Base-by-base conservation (phyloP, 1,140 invertebrate genomes). In the Psix sp. region DNA sequence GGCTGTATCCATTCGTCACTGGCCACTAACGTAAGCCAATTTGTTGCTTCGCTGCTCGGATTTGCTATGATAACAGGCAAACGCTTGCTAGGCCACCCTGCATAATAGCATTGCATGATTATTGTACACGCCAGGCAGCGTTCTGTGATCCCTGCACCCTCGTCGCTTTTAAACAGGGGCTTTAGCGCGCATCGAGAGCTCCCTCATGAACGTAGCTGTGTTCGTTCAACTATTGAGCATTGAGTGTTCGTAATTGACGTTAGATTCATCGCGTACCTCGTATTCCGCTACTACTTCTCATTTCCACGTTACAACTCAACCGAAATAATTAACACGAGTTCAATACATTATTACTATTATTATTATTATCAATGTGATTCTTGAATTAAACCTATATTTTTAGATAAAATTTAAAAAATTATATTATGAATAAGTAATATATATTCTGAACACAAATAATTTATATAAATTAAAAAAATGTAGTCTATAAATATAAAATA, bases 31-130 rank as follows among this genome's bases (percentile, higher is more conserved):
- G 75, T 82, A 80, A 80, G 79, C 80, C 80, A 82, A 80, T 82
- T 82, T 82, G 80, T 81, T 81, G 80, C 79, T 79, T 72, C 74
- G 77, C 77, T 81, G 78, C 77, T 63, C 65, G 77, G 77, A 81
- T 81, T 79, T 77, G 59, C 57, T 33, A 74, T 75, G 78, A 80
- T 82, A 79, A 74, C 66, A 73, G 56, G 65, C 76, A 29, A 63
- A 52, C 40, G 38, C 42, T 74, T 56, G 45, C 52, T 67, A 71
- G 78, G 65, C 73, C 68, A 74, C 51, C 57, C 68, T 66, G 77
- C 76, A 79, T 82, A 82, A 82, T 80, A 73, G 77, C 71, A 60
- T 54, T 65, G 63, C 66, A 67, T 74, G 78, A 81, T 82, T 81
- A 82, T 79, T 70, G 65, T 59, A 46, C 38, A 81, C 63, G 65